phyloP scores from a whole-genome alignment of 2,113 vertebrate genomes.

The Odontophorus gujanensis region DNA sequence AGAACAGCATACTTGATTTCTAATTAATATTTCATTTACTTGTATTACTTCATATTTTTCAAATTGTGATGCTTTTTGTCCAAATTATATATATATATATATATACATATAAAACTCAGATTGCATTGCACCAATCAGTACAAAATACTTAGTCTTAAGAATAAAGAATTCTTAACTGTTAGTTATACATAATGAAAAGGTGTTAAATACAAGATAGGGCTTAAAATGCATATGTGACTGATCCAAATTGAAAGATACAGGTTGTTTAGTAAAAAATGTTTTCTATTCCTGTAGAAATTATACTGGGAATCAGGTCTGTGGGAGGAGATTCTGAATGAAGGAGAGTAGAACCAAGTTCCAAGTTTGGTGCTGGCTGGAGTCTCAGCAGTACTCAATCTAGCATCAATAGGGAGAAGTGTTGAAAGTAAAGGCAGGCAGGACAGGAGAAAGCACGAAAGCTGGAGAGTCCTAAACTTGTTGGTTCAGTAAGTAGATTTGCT shows the following conservation, averaged over 20 bases:
- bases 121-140: rapidly evolving
- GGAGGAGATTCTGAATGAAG: not conserved
- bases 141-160: not conserved
- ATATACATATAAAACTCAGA: not conserved
- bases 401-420: not conserved
- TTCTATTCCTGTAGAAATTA: not conserved
- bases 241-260: not conserved
- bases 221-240: not conserved
- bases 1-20: not conserved
- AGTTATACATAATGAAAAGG: not conserved
- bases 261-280: not conserved
- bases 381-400: not conserved
- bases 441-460: not conserved
- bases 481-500: not conserved
- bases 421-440: not conserved
- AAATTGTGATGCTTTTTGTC: not conserved
- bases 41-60: not conserved
- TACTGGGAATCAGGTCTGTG: not conserved
- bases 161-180: not conserved
- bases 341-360: not conserved
- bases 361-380: not conserved
- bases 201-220: not conserved
- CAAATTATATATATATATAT: not conserved
- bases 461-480: not conserved
- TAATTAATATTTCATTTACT: not conserved